Base-by-base conservation (phyloP, 2,888 invertebrate genomes). In the Nudaria mundana region DNA sequence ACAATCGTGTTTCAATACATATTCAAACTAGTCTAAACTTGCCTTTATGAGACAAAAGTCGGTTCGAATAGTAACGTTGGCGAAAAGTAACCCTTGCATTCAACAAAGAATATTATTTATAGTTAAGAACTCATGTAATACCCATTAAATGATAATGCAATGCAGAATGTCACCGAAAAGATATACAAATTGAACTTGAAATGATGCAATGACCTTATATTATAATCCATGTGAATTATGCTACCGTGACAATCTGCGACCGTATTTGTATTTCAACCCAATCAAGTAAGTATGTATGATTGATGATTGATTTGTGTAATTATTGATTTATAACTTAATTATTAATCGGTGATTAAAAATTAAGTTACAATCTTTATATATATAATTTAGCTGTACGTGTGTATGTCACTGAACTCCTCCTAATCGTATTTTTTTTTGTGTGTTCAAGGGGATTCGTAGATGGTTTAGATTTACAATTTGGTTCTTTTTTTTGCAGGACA, bases 81-180 rank as follows among this genome's bases (percentile, higher is more conserved):
- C 40, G 48, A 29, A 30, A 15, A 23, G 44, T 42, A 48, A 34
- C 44, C 41, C 44, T 47, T 56, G 46, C 14, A 10, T 23, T 39
- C 13, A 36, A 43, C 29, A 39, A 48, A 46, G 33, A n/a, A 24
- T 30, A n/a, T 11, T 3, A 7, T 3, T 23, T 24, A 25, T 7
- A 2, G 24, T 25, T 14, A 26, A 26, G 10, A 15, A 5, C 30
- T 33, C 40, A 22, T 46, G 16, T 36, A 18, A 35, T 40, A 33
- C 15, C 18, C 35, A 49, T 56, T 47, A 44, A 49, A 52, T 52
- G 51, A 13, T 43, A 55, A 58, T 47, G 20, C 13, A 5, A 11
- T 20, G 26, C 7, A 13, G 15, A 6, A 43, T 38, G 24, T 15
- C 14, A 6, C 24, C 10, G 15, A 16, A 28, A 40, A 30, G 14